Evolutionary conservation across 1,140 invertebrate genomes (phyloP).

Genomic region (Dryas iulia): DNA sequence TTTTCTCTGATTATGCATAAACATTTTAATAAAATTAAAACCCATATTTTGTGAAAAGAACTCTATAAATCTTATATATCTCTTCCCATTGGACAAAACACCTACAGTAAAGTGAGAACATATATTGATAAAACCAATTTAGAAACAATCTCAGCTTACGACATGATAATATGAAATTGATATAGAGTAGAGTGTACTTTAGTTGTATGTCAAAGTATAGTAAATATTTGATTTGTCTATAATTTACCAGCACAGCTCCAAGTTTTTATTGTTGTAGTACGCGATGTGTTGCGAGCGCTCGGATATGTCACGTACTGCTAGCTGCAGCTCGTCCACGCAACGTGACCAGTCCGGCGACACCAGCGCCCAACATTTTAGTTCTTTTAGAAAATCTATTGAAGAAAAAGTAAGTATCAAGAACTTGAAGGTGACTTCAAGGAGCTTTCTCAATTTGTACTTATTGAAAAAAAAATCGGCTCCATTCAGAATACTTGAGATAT

Average conservation of each 20-base stretch:
- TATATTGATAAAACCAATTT: neutral
- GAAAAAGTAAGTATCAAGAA: too few species aligned
- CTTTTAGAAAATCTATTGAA: slow-evolving; percentile 60
- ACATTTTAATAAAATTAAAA: too few species aligned
- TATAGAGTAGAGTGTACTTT: neutral
- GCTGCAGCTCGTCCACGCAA: slow-evolving; percentile 63
- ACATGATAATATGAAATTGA: neutral
- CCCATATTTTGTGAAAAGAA: too few species aligned
- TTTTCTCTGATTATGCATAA: too few species aligned
- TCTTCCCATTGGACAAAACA: neutral
- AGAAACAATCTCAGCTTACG: neutral
- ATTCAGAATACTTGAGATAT: too few species aligned
- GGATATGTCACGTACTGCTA: slow-evolving; percentile 53
- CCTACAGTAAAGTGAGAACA: neutral
- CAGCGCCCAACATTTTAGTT: slow-evolving; percentile 56
- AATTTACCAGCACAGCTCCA: slow-evolving; percentile 65
- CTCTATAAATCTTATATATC: too few species aligned
- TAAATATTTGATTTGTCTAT: neutral
- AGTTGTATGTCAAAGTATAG: neutral
- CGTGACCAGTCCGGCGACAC: slow-evolving; percentile 63
- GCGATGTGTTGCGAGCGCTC: slow-evolving; percentile 57
- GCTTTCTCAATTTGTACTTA: neutral
- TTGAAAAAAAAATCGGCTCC: too few species aligned
- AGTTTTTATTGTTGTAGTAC: slow-evolving; percentile 61
- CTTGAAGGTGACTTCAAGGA: too few species aligned